Conservation (phyloP, 2,888 invertebrate species). For the Kryphioiulus occultus region DNA sequence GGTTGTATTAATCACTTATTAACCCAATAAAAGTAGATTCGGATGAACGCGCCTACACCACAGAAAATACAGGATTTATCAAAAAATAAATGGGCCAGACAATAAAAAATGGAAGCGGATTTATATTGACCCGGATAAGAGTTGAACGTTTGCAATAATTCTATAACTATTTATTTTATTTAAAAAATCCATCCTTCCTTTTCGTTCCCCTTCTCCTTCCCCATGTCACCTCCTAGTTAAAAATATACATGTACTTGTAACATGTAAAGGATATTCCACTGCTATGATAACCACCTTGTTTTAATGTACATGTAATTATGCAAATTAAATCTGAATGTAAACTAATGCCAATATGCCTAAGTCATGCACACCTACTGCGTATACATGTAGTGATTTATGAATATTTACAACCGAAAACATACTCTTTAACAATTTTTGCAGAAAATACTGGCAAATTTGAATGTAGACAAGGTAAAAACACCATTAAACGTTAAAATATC, state of each 20-base stretch:
- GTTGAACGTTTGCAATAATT: slow-evolving; percentile 17
- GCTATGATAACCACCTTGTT: too few relatives aligned
- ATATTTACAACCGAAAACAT: too few relatives aligned
- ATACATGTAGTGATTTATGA: too few relatives aligned
- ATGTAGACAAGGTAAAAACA: too few relatives aligned
- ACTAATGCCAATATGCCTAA: too few relatives aligned
- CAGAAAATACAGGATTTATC: neutral
- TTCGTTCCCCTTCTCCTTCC: neutral
- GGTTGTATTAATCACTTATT: neutral
- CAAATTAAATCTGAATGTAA: too few relatives aligned
- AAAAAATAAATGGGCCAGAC: slow-evolving; percentile 4
- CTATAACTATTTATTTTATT: neutral
- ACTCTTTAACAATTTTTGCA: too few relatives aligned
- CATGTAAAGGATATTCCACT: neutral
- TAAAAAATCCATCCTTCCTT: neutral
- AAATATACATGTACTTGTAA: neutral
- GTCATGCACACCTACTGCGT: too few relatives aligned
- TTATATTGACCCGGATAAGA: slow-evolving; percentile 25
- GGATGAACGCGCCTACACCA: neutral
- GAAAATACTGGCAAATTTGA: too few relatives aligned
- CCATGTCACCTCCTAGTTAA: neutral
- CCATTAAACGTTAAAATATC: too few relatives aligned
- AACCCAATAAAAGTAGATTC: neutral
- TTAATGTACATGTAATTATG: too few relatives aligned
- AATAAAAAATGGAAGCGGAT: slow-evolving; percentile 21